These are phyloP conservation scores for Apamea epomidion DNA, from an alignment of 2,888 invertebrate genomes.

Conservation along the genomic window DNA sequence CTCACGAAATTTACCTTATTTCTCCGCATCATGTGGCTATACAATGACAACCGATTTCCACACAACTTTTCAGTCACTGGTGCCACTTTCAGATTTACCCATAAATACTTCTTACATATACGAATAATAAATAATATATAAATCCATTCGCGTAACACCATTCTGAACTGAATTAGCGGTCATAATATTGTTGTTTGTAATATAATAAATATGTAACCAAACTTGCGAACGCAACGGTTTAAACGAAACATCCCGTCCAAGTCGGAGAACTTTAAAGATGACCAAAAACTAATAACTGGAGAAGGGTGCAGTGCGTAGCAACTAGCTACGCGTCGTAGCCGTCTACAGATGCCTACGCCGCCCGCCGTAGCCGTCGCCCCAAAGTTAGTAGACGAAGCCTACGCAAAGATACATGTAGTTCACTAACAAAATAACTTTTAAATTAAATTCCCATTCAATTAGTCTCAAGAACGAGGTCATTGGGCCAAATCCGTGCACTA, in stretches of 20 bases:
- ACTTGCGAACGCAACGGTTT: neutral
- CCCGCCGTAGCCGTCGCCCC: constrained; percentile 12
- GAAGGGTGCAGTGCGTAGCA: constrained; percentile 78
- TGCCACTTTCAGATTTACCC: neutral
- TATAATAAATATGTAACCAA: constrained; percentile 26
- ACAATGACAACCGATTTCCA: neutral
- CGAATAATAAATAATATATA: neutral
- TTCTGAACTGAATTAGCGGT: neutral
- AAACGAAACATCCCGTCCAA: constrained; percentile 27
- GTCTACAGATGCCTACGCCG: constrained; percentile 66
- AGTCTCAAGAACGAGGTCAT: constrained; percentile 51
- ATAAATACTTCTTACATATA: no score
- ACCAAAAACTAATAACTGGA: constrained; percentile 79
- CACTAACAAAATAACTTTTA: constrained; percentile 38
- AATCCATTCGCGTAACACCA: neutral
- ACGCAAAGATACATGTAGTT: constrained; percentile 34
- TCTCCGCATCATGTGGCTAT: neutral
- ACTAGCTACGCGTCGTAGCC: constrained; percentile 70
- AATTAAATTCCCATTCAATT: constrained; percentile 50
- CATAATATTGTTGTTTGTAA: constrained; percentile 9
- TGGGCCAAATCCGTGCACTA: constrained; percentile 44
- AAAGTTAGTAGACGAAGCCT: constrained; percentile 46
- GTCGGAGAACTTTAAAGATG: constrained; percentile 71
- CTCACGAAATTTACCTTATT: neutral
- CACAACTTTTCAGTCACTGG: neutral